Conservation (phyloP, 2,797 vertebrate genomes). For the Myiotriccus ornatus region DNA sequence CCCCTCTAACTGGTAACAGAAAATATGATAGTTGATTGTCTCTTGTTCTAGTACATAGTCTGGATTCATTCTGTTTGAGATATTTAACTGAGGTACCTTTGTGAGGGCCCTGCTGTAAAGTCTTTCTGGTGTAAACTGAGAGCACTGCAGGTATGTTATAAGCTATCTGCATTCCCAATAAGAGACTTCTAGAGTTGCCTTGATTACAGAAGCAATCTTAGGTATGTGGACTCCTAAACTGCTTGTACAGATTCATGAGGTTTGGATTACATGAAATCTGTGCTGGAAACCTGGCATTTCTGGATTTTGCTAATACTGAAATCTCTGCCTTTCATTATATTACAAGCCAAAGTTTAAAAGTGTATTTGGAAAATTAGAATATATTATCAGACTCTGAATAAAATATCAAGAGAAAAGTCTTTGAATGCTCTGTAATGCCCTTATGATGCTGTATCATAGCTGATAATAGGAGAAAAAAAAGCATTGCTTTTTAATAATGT, state of each 20-base stretch:
- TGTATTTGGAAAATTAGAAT: background rate
- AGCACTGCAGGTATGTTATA: background rate
- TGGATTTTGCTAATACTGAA: background rate
- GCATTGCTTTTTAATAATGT: background rate
- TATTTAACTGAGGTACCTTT: background rate
- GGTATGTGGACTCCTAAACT: background rate
- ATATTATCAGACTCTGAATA: background rate
- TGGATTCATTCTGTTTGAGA: background rate
- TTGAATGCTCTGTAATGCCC: background rate
- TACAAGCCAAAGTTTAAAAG: background rate
- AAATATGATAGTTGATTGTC: background rate
- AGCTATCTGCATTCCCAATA: background rate
- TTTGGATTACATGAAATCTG: background rate
- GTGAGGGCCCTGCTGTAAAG: background rate
- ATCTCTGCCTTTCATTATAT: background rate
- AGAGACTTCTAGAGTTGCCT: background rate
- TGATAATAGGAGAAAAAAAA: background rate
- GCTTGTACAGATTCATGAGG: background rate
- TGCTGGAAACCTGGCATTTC: background rate
- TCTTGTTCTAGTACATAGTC: background rate
- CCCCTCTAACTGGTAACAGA: background rate
- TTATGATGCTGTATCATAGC: background rate
- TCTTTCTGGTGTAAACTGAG: background rate
- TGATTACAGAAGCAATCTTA: background rate
- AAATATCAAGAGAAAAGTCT: background rate